Evolutionary conservation across 2,888 invertebrate genomes (phyloP), one percentile per base, ranked within the genome.

Genomic region (Himalopsyche tibetana): DNA sequence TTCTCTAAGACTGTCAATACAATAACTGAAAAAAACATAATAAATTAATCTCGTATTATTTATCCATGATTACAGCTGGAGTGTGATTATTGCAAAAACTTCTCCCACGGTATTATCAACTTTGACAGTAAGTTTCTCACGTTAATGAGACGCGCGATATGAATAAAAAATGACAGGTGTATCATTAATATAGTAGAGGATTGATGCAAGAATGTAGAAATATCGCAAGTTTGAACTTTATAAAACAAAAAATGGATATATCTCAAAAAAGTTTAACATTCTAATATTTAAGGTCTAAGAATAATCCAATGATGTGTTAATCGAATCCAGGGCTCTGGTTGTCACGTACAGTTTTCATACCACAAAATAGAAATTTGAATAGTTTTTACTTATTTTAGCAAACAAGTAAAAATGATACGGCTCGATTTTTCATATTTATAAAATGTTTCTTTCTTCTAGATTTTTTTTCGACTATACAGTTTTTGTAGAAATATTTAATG

Each of bases 71-170:
- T 74, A 74, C 4, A 36, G 74, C 74, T 36, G 74, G 28, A 36
- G 74, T 74, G 74, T 36, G 74, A 74, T 74, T 74, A 17, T 74
- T 74, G 74, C 74, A 36, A 38, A 74, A 74, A 38, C 74, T 4
- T 74, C 74, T 74, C 74, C 74, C 74, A 74, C 74, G 74, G 74
- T 74, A 74, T 74, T 74, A 74, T 74, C 28, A 74, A 38, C 38
- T 8, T 36, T 74, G 74, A 74, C 74, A 38, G 74, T 74, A 74
- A 74, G 74, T 74, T 74, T 74, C 74, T 74, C 74, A 74, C 74
- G 38, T 74, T 74, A 74, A 74, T 74, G 74, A 74, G 74, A 74
- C 74, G 74, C 36, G 74, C 36, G 36, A 74, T 74, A 74, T 74
- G 36, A 5, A 8, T 19, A 63, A 19, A 63, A 74, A 74, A 74